These are phyloP conservation scores for Toxotes chatareus DNA, from an alignment of 2,113 vertebrate species.

Conservation along the genomic window DNA sequence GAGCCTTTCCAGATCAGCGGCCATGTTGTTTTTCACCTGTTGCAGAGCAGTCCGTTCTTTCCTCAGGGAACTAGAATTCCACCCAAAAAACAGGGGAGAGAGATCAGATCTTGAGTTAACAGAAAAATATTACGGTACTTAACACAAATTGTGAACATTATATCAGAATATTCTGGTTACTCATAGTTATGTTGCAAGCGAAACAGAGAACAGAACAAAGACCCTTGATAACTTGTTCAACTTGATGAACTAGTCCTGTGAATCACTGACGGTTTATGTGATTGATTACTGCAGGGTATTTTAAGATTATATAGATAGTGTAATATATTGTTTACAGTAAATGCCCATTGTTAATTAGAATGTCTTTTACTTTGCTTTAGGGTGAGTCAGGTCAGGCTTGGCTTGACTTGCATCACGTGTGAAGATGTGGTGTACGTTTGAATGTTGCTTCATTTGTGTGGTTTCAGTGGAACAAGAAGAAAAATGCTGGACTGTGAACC, in stretches of 20 bases:
- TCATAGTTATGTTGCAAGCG: not conserved
- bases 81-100: conserved; percentile 15
- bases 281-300: not conserved
- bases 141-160: not conserved
- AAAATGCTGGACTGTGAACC: not conserved
- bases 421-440: too few species aligned
- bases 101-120: conserved; percentile 1
- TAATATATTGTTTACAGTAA: not conserved
- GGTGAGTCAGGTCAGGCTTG: not conserved
- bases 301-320: not conserved
- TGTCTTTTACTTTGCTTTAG: not conserved
- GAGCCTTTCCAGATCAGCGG: conserved; percentile 94
- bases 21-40: conserved; percentile 96
- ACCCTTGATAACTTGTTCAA: too few species aligned
- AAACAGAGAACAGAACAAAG: too few species aligned
- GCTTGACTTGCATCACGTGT: not conserved
- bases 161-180: not conserved
- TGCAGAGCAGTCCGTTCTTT: conserved; percentile 91
- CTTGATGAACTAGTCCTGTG: not conserved
- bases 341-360: not conserved
- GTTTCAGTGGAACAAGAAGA: too few species aligned
- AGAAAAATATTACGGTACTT: not conserved
- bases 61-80: conserved; percentile 87
- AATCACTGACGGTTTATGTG: not conserved
- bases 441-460: too few species aligned